These are phyloP conservation scores for Sweltsa coloradensis DNA, from an alignment of 1,140 invertebrate genomes.

Conservation along the genomic window DNA sequence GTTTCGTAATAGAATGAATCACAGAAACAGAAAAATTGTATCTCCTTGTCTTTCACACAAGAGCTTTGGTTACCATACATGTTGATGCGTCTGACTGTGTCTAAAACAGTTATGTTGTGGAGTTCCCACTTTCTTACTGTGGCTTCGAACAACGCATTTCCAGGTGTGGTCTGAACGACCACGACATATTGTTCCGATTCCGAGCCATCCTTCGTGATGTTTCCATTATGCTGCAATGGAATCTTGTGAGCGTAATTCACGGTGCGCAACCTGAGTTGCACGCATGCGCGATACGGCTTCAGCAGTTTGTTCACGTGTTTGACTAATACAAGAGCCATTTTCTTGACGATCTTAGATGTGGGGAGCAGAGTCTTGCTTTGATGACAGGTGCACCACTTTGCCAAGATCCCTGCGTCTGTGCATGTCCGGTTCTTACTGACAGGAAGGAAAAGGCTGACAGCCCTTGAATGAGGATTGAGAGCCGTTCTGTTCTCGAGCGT, in stretches of 20 bases:
- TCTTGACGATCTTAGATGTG: background rate
- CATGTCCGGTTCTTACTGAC: constrained; percentile 64
- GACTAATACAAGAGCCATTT: constrained; percentile 33
- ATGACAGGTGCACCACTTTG: constrained; percentile 77
- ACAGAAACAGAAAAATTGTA: constrained; percentile 71
- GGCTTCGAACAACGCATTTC: constrained; percentile 61
- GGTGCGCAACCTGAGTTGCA: constrained; percentile 35
- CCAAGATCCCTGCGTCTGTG: constrained; percentile 53
- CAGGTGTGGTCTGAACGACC: constrained; percentile 49
- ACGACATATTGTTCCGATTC: constrained; percentile 48
- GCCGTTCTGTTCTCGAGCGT: constrained; percentile 20
- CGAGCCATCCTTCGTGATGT: background rate
- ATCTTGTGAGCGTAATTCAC: constrained; percentile 40
- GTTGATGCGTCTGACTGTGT: constrained; percentile 65
- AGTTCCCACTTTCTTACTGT: constrained; percentile 36
- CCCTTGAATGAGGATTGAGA: constrained; percentile 35
- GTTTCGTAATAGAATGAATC: too few species aligned
- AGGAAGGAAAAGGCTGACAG: constrained; percentile 62
- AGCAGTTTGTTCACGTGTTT: constrained; percentile 49
- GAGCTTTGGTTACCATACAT: constrained; percentile 65
- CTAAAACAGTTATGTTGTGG: constrained; percentile 33
- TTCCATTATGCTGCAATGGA: constrained; percentile 16
- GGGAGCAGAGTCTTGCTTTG: constrained; percentile 28
- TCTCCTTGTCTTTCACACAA: constrained; percentile 57
- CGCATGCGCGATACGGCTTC: constrained; percentile 31